Percentiles rank a stretch among this genome's conserved stretches.
Conservation (phyloP, 2,113 vertebrate species). For the Raja brachyura region DNA sequence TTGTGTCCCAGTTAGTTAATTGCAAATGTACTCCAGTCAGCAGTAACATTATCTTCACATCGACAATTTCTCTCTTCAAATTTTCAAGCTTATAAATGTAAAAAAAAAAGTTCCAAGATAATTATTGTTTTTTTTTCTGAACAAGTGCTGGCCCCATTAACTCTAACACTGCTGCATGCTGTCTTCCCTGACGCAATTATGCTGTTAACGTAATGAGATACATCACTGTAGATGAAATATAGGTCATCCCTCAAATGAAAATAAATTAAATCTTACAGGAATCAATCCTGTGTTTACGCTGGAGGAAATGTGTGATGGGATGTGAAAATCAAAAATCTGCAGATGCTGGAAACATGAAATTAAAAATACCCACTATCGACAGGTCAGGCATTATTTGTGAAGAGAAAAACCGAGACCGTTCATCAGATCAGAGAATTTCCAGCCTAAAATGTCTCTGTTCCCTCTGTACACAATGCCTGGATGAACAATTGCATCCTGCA, state of each 20-base stretch:
- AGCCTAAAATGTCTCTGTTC: too few species aligned
- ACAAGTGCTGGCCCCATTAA: neutral
- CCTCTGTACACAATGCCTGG: too few species aligned
- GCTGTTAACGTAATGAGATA: neutral
- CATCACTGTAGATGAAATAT: neutral
- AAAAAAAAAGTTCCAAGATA: slow-evolving; percentile 8
- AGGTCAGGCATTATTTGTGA: too few species aligned
- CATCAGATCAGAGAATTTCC: too few species aligned
- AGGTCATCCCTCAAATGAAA: neutral
- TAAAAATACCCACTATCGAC: too few species aligned
- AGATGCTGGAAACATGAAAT: too few species aligned
- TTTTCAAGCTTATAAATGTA: neutral
- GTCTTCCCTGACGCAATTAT: neutral
- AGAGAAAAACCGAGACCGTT: too few species aligned
- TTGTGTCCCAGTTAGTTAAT: slow-evolving; percentile 1
- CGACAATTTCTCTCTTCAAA: neutral
- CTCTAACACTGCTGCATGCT: neutral
- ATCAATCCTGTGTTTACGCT: neutral
- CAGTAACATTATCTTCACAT: neutral
- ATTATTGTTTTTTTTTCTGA: neutral
- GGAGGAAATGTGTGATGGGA: too few species aligned
- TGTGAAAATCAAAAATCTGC: too few species aligned
- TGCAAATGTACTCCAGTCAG: neutral
- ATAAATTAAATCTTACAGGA: neutral
- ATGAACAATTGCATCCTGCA: too few species aligned